Percentiles rank a stretch among this genome's conserved stretches.
Evolutionary conservation across 2,888 invertebrate genomes (phyloP).

Genomic region (Polydrusus tereticollis): DNA sequence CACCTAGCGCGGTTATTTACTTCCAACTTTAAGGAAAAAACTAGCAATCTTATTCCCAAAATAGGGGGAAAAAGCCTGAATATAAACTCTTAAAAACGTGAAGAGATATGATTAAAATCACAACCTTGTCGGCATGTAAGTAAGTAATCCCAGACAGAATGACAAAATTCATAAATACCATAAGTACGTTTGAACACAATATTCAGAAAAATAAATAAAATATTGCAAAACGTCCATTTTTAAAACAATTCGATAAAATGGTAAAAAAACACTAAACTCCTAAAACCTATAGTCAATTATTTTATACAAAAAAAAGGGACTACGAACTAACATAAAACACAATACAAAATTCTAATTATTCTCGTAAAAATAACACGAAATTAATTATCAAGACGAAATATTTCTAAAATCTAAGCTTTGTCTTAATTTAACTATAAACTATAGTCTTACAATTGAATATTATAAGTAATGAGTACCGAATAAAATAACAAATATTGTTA

Average conservation of each 20-base stretch:
- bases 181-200: constrained; percentile 4
- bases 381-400: constrained; percentile 14
- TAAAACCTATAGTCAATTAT: constrained; percentile 7
- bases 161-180: background rate
- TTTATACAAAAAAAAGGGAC: constrained; percentile 29
- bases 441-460: constrained; percentile 37
- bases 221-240: constrained; percentile 34
- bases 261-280: constrained; percentile 11
- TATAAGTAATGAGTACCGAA: constrained; percentile 19
- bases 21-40: no score
- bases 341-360: background rate
- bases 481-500: constrained; percentile 17
- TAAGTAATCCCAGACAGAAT: background rate
- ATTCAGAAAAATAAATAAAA: constrained; percentile 3
- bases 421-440: constrained; percentile 33
- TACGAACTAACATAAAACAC: constrained; percentile 23
- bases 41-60: no score
- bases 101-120: background rate
- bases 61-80: no score
- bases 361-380: constrained; percentile 12
- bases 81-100: background rate
- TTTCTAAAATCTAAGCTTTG: constrained; percentile 28
- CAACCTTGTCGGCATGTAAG: no score
- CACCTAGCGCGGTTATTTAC: no score
- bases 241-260: constrained; percentile 8